Evolutionary conservation across 2,888 invertebrate genomes (phyloP).

Genomic region (Cerceris ruficornis): DNA sequence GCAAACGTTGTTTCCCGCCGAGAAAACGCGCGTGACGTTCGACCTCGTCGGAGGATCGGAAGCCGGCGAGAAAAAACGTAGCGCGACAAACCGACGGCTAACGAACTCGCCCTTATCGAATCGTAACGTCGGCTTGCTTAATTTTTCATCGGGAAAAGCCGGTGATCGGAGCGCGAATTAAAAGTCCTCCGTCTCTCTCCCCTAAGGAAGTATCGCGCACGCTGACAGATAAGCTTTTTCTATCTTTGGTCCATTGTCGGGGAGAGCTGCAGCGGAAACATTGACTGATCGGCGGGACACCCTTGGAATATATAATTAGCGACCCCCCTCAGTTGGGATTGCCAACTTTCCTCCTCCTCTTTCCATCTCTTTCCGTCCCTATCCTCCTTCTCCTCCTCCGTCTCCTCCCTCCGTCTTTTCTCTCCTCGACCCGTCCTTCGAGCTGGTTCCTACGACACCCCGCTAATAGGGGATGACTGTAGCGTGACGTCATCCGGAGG

Average conservation of each 20-base stretch:
- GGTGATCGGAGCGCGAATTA: constrained; percentile 75
- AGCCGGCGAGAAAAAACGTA: not conserved
- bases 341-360: constrained; percentile 46
- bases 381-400: constrained; percentile 6
- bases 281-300: constrained; percentile 81
- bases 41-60: not conserved
- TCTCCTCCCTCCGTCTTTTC: constrained; percentile 34
- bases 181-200: constrained; percentile 70
- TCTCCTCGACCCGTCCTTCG: constrained; percentile 52
- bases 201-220: constrained; percentile 75
- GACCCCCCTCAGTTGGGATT: constrained; percentile 55
- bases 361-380: not conserved
- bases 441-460: constrained; percentile 73
- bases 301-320: constrained; percentile 81
- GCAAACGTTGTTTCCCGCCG: not conserved
- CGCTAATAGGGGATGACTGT: constrained; percentile 77
- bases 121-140: constrained; percentile 65
- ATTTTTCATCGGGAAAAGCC: constrained; percentile 76
- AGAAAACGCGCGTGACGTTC: not conserved
- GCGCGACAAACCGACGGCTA: constrained; percentile 35
- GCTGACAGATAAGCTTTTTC: constrained; percentile 81
- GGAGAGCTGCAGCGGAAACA: constrained; percentile 80
- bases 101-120: constrained; percentile 47
- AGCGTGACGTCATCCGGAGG: constrained; percentile 78
- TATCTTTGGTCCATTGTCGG: constrained; percentile 79